These are phyloP conservation scores for Cataglyphis cursor DNA, from an alignment of 2,888 invertebrate genomes.

Conservation along the genomic window DNA sequence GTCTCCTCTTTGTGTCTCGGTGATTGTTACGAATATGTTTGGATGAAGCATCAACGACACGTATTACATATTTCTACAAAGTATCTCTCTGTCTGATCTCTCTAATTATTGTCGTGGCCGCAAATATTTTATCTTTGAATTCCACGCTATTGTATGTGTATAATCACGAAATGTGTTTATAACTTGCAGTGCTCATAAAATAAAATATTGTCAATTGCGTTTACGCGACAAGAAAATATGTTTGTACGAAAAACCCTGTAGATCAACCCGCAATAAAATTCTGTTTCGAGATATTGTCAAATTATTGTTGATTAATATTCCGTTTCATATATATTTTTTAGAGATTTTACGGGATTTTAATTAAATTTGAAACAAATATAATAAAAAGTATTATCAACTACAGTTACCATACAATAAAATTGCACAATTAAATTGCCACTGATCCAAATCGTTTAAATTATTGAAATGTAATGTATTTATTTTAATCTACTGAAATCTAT, in stretches of 20 bases:
- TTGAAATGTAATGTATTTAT: constrained; percentile 26
- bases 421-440: constrained; percentile 71
- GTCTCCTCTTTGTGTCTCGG: constrained; percentile 22
- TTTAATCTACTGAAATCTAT: constrained; percentile 28
- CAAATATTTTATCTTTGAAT: constrained; percentile 14
- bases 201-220: constrained; percentile 14
- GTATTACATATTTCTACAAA: constrained; percentile 11
- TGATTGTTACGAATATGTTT: not conserved
- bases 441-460: constrained; percentile 47
- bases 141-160: not conserved
- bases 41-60: not conserved
- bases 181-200: not conserved
- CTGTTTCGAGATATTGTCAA: not conserved
- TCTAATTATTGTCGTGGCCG: constrained; percentile 6
- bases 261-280: not conserved
- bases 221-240: not conserved
- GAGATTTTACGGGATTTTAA: constrained; percentile 21
- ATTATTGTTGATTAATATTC: constrained; percentile 7
- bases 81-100: constrained; percentile 2
- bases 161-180: constrained; percentile 24
- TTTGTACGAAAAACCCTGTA: not conserved
- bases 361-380: constrained; percentile 10
- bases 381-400: not conserved
- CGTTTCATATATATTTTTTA: not conserved
- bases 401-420: constrained; percentile 9